Evolutionary conservation across 2,797 vertebrate species (phyloP).

Genomic region (Megalops cyprinoides): DNA sequence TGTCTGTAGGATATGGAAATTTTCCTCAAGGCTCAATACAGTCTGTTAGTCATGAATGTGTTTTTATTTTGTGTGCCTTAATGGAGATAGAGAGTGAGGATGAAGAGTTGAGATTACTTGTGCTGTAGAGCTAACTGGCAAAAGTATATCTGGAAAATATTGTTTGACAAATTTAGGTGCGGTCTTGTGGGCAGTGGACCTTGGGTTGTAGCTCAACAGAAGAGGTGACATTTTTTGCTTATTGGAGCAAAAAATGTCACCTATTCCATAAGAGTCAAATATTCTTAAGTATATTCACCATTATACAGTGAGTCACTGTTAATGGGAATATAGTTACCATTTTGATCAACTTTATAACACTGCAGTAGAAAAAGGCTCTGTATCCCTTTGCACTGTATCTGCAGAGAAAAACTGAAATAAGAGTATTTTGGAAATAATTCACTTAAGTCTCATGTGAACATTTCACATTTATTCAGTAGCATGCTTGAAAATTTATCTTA

Average conservation of each 20-base stretch:
- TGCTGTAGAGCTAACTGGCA: background rate
- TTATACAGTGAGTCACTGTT: background rate
- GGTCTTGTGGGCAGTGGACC: background rate
- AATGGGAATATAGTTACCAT: background rate
- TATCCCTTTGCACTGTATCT: too few relatives aligned
- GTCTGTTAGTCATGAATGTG: conserved; percentile 18
- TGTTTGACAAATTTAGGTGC: too few relatives aligned
- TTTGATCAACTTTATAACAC: too few relatives aligned
- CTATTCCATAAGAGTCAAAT: background rate
- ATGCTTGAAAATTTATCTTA: too few relatives aligned
- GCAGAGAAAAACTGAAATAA: too few relatives aligned
- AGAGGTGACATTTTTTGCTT: too few relatives aligned
- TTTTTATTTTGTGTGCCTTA: background rate
- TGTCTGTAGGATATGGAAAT: conserved; percentile 37
- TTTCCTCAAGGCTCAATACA: conserved; percentile 28
- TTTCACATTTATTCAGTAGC: too few relatives aligned
- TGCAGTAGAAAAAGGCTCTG: too few relatives aligned
- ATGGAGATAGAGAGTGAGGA: background rate
- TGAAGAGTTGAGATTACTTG: background rate
- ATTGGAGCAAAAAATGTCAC: background rate
- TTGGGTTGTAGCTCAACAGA: background rate
- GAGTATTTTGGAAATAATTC: too few relatives aligned
- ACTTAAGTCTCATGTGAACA: too few relatives aligned
- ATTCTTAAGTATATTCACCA: background rate
- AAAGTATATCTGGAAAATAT: background rate